Evolutionary conservation across 2,888 invertebrate genomes (phyloP).

Genomic region (Coleophora flavipennella): DNA sequence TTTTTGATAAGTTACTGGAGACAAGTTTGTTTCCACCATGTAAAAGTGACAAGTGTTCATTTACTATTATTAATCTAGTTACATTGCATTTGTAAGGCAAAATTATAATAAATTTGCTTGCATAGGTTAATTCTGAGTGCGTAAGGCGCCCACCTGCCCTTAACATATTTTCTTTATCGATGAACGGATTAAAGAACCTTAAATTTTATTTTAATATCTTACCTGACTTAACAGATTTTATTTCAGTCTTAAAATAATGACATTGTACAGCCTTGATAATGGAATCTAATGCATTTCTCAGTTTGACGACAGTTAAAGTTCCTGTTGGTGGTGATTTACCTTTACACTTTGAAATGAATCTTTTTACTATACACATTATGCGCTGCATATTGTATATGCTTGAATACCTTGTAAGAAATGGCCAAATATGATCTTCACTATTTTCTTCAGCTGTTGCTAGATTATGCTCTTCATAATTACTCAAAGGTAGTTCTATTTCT

Average conservation of each 20-base stretch:
- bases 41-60: not conserved
- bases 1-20: constrained; percentile 1
- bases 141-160: constrained; percentile 18
- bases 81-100: not conserved
- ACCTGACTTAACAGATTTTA: not conserved
- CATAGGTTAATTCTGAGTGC: not conserved
- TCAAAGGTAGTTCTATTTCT: no score
- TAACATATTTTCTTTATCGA: constrained; percentile 30
- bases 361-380: no score
- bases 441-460: no score
- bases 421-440: no score
- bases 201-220: not conserved
- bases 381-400: no score
- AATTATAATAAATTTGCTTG: not conserved
- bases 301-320: no score
- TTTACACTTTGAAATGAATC: no score
- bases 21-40: not conserved
- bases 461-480: no score
- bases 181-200: not conserved
- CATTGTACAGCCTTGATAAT: not conserved
- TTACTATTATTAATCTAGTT: not conserved
- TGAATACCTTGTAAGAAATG: no score
- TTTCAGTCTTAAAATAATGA: not conserved
- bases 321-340: no score
- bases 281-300: not conserved